Conservation (phyloP, 2,797 vertebrate genomes). For the Dendrocincla fuliginosa region DNA sequence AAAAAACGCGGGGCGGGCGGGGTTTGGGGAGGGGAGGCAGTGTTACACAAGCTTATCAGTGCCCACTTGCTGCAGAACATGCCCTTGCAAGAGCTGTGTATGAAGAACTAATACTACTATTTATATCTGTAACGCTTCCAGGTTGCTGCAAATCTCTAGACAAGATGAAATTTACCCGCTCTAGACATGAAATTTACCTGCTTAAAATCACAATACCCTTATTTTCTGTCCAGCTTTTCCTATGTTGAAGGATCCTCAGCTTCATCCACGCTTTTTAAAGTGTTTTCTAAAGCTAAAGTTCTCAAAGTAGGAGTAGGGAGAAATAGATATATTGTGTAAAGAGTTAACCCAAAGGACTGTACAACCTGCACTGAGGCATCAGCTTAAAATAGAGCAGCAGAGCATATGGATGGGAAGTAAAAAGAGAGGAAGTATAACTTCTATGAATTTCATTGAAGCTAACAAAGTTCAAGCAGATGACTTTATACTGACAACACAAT, state of each 20-base stretch:
- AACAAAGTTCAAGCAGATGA: neutral
- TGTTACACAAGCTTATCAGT: neutral
- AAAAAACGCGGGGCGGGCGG: accelerated
- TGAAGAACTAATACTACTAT: neutral
- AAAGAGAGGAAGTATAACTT: neutral
- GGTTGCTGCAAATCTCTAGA: neutral
- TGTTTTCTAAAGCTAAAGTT: neutral
- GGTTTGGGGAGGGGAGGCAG: neutral
- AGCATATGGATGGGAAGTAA: neutral
- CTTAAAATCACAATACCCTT: neutral
- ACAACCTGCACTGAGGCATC: neutral
- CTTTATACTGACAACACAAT: neutral
- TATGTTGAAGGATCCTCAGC: neutral
- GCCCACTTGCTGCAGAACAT: slow-evolving; percentile 2
- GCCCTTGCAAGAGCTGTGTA: neutral
- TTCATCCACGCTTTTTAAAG: neutral
- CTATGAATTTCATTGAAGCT: neutral
- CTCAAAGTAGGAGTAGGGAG: neutral
- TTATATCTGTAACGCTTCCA: neutral
- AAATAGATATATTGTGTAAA: neutral
- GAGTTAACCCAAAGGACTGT: neutral
- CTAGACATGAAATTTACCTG: neutral
- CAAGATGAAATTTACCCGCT: neutral
- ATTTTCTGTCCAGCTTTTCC: neutral
- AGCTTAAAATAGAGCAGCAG: neutral